Conservation (phyloP, 2,888 invertebrate genomes). For the Cataglyphis cursor region DNA sequence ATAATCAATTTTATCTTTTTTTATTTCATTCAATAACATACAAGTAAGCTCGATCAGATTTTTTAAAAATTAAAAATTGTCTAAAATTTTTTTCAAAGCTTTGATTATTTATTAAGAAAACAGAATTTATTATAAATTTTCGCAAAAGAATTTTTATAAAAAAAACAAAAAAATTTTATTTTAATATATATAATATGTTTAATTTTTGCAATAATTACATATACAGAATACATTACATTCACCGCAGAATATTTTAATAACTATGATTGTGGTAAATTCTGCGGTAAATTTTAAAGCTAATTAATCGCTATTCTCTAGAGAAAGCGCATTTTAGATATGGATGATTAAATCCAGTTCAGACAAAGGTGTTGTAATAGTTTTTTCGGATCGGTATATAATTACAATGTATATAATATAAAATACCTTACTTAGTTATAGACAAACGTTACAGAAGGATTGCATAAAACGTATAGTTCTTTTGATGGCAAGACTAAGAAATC, state of each 20-base stretch:
- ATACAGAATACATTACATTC: neutral
- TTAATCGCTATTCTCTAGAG: slow-evolving; percentile 29
- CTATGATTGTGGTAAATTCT: neutral
- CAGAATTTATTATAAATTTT: neutral
- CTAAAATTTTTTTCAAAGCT: neutral
- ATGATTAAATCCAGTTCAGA: slow-evolving; percentile 6
- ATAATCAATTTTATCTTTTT: slow-evolving; percentile 1
- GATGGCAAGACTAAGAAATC: slow-evolving; percentile 16
- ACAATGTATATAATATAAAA: slow-evolving; percentile 60
- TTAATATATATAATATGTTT: neutral
- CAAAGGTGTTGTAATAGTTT: slow-evolving; percentile 32
- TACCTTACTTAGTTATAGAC: slow-evolving; percentile 55
- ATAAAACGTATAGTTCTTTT: slow-evolving; percentile 17
- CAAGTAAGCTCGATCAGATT: neutral
- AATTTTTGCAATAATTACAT: neutral
- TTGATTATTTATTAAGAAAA: neutral
- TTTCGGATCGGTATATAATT: slow-evolving; percentile 33
- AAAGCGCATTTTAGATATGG: slow-evolving; percentile 44
- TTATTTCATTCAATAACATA: neutral
- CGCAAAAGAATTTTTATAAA: neutral
- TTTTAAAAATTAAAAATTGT: neutral
- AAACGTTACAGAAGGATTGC: slow-evolving; percentile 53
- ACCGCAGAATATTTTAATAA: neutral
- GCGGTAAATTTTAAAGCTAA: neutral
- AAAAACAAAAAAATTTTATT: neutral